A percentile compares a stretch with the other conserved stretches of the same genome.
Conservation (phyloP, 2,113 vertebrate genomes). For the Nymphicus hollandicus region DNA sequence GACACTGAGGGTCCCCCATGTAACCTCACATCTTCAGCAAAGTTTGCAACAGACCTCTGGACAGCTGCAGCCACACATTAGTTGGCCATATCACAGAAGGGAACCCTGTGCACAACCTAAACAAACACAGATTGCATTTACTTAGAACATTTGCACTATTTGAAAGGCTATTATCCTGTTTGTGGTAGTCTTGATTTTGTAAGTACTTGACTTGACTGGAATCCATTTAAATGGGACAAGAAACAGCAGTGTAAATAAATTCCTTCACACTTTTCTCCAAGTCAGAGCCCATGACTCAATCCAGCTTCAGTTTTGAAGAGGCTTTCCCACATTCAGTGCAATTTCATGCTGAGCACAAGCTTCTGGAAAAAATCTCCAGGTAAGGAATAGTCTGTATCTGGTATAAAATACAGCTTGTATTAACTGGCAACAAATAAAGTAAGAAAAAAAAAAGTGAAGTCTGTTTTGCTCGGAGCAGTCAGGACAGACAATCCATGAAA, state of each 20-base stretch:
- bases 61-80: background rate
- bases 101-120: background rate
- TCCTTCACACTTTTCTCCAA: background rate
- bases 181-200: accelerated
- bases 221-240: background rate
- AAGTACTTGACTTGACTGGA: accelerated
- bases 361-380: background rate
- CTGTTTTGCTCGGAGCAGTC: background rate
- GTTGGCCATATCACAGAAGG: background rate
- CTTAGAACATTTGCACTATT: no score
- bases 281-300: background rate
- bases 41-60: background rate
- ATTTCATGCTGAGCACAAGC: background rate
- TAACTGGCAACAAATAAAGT: background rate
- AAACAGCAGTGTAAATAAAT: background rate
- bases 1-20: accelerated
- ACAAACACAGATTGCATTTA: accelerated
- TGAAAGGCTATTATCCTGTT: background rate
- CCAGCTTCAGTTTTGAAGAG: background rate
- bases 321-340: background rate
- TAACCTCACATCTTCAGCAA: background rate
- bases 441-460: background rate
- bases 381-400: background rate
- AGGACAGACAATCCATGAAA: background rate
- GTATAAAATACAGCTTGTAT: background rate